Base-by-base conservation (phyloP, 2,888 invertebrate species). In the Nemotelus nigrinus region DNA sequence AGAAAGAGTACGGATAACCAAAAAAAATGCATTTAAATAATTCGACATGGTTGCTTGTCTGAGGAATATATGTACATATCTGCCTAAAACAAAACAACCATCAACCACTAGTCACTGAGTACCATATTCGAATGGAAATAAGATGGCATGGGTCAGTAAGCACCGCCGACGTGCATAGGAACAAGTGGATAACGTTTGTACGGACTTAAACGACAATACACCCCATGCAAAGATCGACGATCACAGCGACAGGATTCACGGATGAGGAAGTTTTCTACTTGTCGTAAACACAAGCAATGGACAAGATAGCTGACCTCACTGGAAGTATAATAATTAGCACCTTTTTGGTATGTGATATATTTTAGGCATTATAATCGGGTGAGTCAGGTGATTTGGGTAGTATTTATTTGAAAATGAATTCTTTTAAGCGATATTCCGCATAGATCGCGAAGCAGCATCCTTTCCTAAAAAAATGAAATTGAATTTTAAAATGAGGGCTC, bases 231-330 rank as follows among this genome's bases (percentile, higher is more conserved):
- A 25, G 25, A 25, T 25, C 25, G 25, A 25, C 25, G 5, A 45
- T 10, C 44, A 2, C 2, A 44, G 5, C 58, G 57, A 7, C 79
- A 79, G 79, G 79, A 79, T 79, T 79, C 67, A 79, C 55, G 79
- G 78, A 77, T 79, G 79, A 79, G 45, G 76, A 53, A 58, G 3
- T 68, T 68, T 60, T 48, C 63, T 70, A 50, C 53, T 65, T 77
- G 71, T 72, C 25, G 25, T 25, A 25, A 25, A 25, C 25, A 50
- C 50, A 50, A 25, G 25, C 50, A 8, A 8, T 50, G 50, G 50
- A 1, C 50, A 8, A 8, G 5, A 50, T 7, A 8, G 6, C 5
- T 50, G 50, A 50, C 50, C 50, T 50, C 50, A 50, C 50, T 50
- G 6, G 5, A 8, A 25, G 25, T 25, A 25, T 25, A 50, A 50